These are phyloP conservation scores for Pristionchus japonicus DNA, from an alignment of 2,888 invertebrate species.

Conservation along the genomic window DNA sequence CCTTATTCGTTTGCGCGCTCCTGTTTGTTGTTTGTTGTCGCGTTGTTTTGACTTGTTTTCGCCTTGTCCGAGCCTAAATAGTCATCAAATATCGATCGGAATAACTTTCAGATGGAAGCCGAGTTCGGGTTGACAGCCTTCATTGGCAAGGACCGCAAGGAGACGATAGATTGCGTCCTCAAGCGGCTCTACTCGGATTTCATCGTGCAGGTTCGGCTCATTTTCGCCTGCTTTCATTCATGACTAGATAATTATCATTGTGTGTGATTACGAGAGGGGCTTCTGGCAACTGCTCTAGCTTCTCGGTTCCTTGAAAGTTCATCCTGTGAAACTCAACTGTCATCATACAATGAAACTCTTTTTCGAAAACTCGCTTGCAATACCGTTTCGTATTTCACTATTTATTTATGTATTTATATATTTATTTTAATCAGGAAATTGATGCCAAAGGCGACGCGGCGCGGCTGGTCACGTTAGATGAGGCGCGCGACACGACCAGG, in stretches of 20 bases:
- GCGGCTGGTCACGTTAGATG: conserved; percentile 5
- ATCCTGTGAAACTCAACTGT: background rate
- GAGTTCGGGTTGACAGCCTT: conserved; percentile 60
- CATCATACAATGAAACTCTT: background rate
- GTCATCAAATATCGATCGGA: background rate
- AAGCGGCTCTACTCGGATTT: conserved; percentile 71
- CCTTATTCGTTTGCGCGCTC: background rate
- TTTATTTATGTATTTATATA: background rate
- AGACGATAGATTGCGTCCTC: conserved; percentile 59
- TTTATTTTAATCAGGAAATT: conserved; percentile 19
- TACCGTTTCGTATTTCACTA: background rate
- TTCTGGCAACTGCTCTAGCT: too few species aligned
- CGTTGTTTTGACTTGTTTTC: background rate
- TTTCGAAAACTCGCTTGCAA: background rate
- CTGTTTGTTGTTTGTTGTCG: background rate
- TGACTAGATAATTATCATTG: too few species aligned
- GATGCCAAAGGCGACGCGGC: background rate
- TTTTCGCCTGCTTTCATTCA: too few species aligned
- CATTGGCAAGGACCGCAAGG: conserved; percentile 47
- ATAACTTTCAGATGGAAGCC: conserved; percentile 55
- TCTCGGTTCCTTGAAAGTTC: too few species aligned
- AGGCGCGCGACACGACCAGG: background rate
- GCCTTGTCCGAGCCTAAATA: background rate
- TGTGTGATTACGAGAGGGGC: too few species aligned
- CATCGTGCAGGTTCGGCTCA: conserved; percentile 65